Percentiles rank a stretch among this genome's conserved stretches.
Evolutionary conservation across 2,797 vertebrate genomes (phyloP).

Genomic region (Choloepus didactylus): DNA sequence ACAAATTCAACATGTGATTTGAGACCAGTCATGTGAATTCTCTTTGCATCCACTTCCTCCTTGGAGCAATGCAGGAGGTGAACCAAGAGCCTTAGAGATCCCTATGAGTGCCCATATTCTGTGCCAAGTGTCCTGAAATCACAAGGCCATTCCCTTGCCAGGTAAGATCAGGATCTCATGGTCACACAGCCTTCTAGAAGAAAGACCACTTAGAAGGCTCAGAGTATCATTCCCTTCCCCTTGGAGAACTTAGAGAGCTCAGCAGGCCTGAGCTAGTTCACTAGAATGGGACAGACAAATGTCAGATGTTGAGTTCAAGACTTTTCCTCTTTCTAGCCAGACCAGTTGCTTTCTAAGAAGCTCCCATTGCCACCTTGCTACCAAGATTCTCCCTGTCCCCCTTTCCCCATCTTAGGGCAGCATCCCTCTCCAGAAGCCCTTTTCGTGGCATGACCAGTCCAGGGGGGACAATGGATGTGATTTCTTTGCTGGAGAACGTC

Average conservation of each 20-base stretch:
- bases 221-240: background rate
- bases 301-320: background rate
- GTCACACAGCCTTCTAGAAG: fast-evolving
- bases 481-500: background rate
- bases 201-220: background rate
- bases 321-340: background rate
- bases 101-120: fast-evolving
- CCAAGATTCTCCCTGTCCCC: background rate
- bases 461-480: background rate
- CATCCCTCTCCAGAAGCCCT: background rate
- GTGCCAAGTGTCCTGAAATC: background rate
- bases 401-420: too few species aligned
- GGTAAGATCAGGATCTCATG: background rate
- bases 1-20: fast-evolving
- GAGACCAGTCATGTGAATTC: too few species aligned
- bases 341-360: background rate
- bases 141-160: background rate
- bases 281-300: background rate
- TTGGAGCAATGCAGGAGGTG: background rate
- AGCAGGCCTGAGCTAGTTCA: too few species aligned
- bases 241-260: background rate
- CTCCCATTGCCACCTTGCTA: background rate
- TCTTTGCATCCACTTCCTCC: background rate
- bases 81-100: too few species aligned
- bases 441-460: background rate